Evolutionary conservation across 2,113 vertebrate species (phyloP).

Genomic region (Synchiropus splendidus): DNA sequence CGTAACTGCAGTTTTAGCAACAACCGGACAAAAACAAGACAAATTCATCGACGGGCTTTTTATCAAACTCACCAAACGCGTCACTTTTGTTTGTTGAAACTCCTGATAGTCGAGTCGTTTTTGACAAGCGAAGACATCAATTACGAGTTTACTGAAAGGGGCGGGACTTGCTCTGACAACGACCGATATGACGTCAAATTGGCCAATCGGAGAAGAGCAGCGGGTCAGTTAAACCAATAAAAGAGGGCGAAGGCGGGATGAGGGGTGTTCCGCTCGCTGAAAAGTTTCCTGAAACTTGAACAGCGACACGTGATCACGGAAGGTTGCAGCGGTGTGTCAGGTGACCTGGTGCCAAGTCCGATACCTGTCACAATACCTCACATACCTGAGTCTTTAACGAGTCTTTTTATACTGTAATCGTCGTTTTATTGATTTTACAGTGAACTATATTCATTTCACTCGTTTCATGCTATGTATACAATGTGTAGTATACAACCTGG

Average conservation of each 20-base stretch:
- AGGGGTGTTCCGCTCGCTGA: conserved; percentile 30
- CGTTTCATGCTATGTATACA: no score
- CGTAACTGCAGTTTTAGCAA: no score
- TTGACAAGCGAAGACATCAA: no score
- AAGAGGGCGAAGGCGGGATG: conserved; percentile 16
- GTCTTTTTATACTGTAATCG: background rate
- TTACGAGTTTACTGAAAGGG: conserved; percentile 44
- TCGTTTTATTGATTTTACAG: no score
- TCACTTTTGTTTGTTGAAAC: conserved; percentile 6
- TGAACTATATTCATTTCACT: no score
- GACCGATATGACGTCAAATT: background rate
- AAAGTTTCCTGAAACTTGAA: conserved; percentile 67
- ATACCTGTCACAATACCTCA: conserved; percentile 34
- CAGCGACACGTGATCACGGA: conserved; percentile 61
- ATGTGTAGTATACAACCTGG: no score
- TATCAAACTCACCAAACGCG: no score
- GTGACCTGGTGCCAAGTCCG: conserved; percentile 40
- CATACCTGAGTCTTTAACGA: conserved; percentile 9
- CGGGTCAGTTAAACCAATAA: conserved; percentile 26
- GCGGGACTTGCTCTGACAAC: conserved; percentile 29
- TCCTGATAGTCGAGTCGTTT: no score
- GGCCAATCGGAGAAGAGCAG: conserved; percentile 30
- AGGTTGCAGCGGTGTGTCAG: conserved; percentile 56
- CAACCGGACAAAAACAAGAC: no score
- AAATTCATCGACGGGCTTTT: no score